Evolutionary conservation across 1,140 invertebrate species (phyloP).

Genomic region (Trichonephila clavata): DNA sequence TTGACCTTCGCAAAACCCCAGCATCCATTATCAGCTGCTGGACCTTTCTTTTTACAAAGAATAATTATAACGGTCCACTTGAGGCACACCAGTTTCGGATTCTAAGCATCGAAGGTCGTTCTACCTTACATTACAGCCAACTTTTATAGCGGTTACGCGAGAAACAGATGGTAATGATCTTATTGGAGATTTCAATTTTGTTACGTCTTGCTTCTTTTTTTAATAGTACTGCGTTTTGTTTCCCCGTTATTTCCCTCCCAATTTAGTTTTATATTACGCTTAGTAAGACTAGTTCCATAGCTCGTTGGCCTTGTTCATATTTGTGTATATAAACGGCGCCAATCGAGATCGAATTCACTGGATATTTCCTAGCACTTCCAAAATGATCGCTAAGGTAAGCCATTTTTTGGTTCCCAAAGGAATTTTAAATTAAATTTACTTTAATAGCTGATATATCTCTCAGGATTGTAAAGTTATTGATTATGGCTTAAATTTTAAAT

Average conservation of each 20-base stretch:
- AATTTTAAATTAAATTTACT: neutral
- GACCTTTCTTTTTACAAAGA: neutral
- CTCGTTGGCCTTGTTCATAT: slow-evolving; percentile 1
- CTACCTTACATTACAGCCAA: neutral
- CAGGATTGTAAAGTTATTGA: too few species aligned
- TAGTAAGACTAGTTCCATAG: neutral
- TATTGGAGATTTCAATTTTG: slow-evolving; percentile 21
- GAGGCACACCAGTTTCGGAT: neutral
- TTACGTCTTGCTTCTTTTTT: neutral
- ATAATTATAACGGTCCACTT: slow-evolving; percentile 28
- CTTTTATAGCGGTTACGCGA: neutral
- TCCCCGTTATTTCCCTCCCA: neutral
- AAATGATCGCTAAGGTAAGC: slow-evolving; percentile 52
- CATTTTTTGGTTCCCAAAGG: neutral
- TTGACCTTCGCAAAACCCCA: neutral
- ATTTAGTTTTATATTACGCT: neutral
- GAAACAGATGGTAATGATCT: slow-evolving; percentile 4
- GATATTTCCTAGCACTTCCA: neutral
- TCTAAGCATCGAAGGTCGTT: neutral
- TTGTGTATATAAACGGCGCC: slow-evolving; percentile 1
- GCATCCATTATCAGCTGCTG: neutral
- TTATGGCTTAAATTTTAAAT: too few species aligned
- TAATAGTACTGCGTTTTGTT: neutral
- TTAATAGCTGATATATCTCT: too few species aligned
- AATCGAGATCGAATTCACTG: neutral